Conservation (phyloP, 2,113 vertebrate species). For the Boleophthalmus pectinirostris region DNA sequence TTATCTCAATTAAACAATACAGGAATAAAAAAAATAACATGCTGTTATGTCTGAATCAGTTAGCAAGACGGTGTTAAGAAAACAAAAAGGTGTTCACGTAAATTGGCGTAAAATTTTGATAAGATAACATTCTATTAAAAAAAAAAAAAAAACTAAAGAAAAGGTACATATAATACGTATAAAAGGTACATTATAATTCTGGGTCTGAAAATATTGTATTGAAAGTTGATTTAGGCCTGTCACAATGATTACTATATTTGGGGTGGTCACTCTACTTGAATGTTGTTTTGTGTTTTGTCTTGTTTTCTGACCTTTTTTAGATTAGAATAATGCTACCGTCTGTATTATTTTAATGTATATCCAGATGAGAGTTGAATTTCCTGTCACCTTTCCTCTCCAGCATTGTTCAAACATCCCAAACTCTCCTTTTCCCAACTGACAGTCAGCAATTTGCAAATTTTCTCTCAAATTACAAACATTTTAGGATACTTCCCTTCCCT, state of each 20-base stretch:
- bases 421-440: slow-evolving; percentile 21
- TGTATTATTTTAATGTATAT: slow-evolving; percentile 42
- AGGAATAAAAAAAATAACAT: too few relatives aligned
- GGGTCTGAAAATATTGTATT: too few relatives aligned
- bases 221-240: too few relatives aligned
- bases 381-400: slow-evolving; percentile 15
- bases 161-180: too few relatives aligned
- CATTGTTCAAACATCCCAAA: slow-evolving; percentile 25
- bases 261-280: background rate
- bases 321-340: slow-evolving; percentile 30
- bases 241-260: background rate
- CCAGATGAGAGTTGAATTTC: slow-evolving; percentile 65
- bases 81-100: too few relatives aligned
- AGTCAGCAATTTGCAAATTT: slow-evolving; percentile 29
- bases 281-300: slow-evolving; percentile 62
- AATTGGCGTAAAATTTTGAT: too few relatives aligned
- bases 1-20: too few relatives aligned
- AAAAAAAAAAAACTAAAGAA: too few relatives aligned
- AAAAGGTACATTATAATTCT: too few relatives aligned
- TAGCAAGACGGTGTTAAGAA: background rate
- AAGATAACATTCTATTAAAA: too few relatives aligned
- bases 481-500: background rate
- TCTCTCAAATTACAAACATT: slow-evolving; percentile 9
- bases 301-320: slow-evolving; percentile 11
- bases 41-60: too few relatives aligned